A percentile compares a stretch with the other conserved stretches of the same genome.
Evolutionary conservation across 2,888 invertebrate species (phyloP).

Genomic region (Hoplodrina blanda): DNA sequence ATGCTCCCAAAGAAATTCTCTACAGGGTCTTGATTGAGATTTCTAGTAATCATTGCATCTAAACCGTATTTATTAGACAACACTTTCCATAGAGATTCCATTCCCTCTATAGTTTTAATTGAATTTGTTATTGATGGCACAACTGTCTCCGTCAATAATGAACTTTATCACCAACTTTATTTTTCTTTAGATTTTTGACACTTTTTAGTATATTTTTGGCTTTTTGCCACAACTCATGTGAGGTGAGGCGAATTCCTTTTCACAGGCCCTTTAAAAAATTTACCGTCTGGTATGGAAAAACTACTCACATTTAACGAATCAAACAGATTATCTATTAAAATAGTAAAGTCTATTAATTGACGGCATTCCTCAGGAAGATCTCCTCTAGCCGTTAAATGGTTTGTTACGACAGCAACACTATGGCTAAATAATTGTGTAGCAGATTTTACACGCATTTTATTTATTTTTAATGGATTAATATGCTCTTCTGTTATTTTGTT

Average conservation of each 20-base stretch:
- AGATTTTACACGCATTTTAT: conserved; percentile 17
- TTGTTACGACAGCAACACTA: conserved; percentile 10
- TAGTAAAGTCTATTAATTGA: conserved; percentile 7
- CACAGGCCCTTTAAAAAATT: conserved; percentile 16
- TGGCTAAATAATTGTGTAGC: conserved; percentile 14
- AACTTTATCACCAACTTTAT: conserved; percentile 3
- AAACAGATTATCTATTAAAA: conserved; percentile 17
- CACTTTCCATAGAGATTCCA: conserved; percentile 22
- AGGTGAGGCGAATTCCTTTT: conserved; percentile 4
- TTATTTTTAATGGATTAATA: conserved; percentile 7
- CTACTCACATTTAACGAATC: conserved; percentile 1
- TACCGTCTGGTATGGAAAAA: too few species aligned
- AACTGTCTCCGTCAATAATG: background rate
- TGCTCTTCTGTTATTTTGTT: background rate
- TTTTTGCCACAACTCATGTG: conserved; percentile 13
- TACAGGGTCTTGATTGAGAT: conserved; percentile 37
- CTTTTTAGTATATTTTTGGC: conserved; percentile 10
- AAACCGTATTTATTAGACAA: conserved; percentile 55
- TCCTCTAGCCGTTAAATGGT: conserved; percentile 6
- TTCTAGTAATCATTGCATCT: conserved; percentile 58
- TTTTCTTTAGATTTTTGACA: background rate
- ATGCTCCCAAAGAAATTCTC: conserved; percentile 11
- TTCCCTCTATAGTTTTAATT: conserved; percentile 63
- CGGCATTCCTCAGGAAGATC: conserved; percentile 1
- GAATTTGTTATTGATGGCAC: too few species aligned